These are phyloP conservation scores for Apostichopus leukothele DNA, from an alignment of 53 echinoderm and acorn worm species.

Conservation along the genomic window DNA sequence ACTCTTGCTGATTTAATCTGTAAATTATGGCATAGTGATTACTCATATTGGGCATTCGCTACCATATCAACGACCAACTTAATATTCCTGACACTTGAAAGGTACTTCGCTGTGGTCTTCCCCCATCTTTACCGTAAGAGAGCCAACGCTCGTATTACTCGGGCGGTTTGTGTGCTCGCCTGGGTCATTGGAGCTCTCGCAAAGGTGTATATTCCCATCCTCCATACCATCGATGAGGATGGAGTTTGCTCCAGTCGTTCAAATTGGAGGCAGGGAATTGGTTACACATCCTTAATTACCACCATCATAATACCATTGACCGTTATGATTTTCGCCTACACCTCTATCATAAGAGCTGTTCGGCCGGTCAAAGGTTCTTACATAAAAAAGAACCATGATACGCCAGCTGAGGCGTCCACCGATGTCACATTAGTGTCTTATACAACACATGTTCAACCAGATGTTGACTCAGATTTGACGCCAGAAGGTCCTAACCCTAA, in stretches of 20 bases:
- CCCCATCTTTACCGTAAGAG: background rate
- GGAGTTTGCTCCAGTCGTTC: constrained; percentile 5
- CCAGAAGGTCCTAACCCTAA: background rate
- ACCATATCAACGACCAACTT: constrained; percentile 13
- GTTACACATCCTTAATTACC: background rate
- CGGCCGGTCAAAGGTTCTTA: background rate
- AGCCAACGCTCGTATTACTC: background rate
- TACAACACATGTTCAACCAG: background rate
- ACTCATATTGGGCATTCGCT: background rate
- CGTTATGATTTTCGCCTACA: constrained; percentile 32
- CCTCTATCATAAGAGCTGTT: constrained; percentile 17
- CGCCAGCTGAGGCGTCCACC: background rate
- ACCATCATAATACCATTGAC: constrained; percentile 7
- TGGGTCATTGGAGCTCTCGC: background rate
- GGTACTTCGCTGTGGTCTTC: constrained; percentile 26
- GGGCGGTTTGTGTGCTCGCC: background rate
- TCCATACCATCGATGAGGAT: background rate
- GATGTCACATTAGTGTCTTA: background rate
- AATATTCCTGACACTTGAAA: constrained; percentile 22
- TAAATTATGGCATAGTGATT: constrained; percentile 11
- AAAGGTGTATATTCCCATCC: background rate
- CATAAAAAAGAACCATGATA: background rate
- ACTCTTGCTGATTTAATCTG: background rate
- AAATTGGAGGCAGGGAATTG: background rate
- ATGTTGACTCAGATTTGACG: background rate